Evolutionary conservation across 1,140 invertebrate genomes (phyloP).

Genomic region (Cherax quadricarinatus): DNA sequence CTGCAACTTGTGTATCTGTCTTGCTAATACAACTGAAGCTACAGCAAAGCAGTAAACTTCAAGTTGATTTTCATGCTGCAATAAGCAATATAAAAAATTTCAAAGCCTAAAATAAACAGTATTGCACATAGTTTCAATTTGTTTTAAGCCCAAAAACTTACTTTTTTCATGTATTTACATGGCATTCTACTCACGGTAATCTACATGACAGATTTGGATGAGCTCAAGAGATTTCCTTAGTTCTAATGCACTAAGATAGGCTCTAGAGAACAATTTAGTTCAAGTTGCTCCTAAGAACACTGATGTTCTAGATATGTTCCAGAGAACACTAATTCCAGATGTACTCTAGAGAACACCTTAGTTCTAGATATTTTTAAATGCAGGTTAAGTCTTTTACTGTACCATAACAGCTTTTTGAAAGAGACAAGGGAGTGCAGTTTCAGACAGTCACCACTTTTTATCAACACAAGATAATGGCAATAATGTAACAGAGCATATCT

Average conservation of each 20-base stretch:
- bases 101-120: not conserved
- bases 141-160: no score
- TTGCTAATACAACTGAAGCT: no score
- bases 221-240: not conserved
- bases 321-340: no score
- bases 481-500: not conserved
- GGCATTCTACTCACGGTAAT: not conserved
- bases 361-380: no score
- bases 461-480: not conserved
- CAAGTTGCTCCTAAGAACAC: no score
- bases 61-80: not conserved
- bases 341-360: no score
- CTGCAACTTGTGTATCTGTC: no score
- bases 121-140: not conserved
- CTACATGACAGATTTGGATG: not conserved
- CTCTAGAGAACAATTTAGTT: no score
- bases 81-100: not conserved
- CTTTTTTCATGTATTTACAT: not conserved
- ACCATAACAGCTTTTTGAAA: not conserved
- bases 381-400: not conserved
- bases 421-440: not conserved
- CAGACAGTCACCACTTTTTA: not conserved
- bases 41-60: no score
- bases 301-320: not conserved
- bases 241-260: no score